phyloP scores from a whole-genome alignment of 2,888 invertebrate species.

The Trachelus troglodyta region DNA sequence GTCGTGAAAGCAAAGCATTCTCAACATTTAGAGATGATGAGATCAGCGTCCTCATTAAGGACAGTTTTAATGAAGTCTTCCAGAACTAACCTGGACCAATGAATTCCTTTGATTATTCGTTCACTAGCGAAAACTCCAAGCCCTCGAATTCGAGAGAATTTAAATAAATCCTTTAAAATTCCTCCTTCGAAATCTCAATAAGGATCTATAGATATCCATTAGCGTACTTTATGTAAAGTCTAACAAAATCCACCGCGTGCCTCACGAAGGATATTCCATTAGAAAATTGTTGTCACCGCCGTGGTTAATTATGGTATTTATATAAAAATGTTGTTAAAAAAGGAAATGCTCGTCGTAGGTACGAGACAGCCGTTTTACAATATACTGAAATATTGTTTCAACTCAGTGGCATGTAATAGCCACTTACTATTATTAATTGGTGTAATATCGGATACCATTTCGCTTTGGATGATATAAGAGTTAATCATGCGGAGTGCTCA shows the following conservation, averaged over 20 bases:
- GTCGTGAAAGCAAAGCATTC: not conserved
- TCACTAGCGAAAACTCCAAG: not conserved
- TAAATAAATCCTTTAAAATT: not conserved
- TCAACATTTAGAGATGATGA: not conserved
- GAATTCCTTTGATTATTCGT: no score
- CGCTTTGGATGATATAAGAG: constrained; percentile 31
- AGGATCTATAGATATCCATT: not conserved
- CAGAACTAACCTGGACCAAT: not conserved
- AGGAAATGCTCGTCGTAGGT: not conserved
- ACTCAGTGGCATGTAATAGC: constrained; percentile 11
- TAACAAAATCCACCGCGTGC: no score
- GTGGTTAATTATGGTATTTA: not conserved
- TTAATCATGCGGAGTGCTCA: constrained; percentile 31
- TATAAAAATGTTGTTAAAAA: not conserved
- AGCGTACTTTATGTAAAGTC: no score
- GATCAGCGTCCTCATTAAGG: not conserved
- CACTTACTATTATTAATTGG: constrained; percentile 29
- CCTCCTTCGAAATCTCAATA: not conserved
- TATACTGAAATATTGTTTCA: not conserved
- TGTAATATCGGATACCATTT: constrained; percentile 23
- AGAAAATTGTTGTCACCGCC: not conserved
- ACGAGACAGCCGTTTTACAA: not conserved
- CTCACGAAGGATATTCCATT: not conserved
- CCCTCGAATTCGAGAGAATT: not conserved
- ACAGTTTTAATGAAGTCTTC: not conserved